Percentiles rank a stretch among this genome's conserved stretches.
These are phyloP conservation scores for Dynastes hyllus DNA, from an alignment of 2,888 invertebrate genomes.

Conservation along the genomic window DNA sequence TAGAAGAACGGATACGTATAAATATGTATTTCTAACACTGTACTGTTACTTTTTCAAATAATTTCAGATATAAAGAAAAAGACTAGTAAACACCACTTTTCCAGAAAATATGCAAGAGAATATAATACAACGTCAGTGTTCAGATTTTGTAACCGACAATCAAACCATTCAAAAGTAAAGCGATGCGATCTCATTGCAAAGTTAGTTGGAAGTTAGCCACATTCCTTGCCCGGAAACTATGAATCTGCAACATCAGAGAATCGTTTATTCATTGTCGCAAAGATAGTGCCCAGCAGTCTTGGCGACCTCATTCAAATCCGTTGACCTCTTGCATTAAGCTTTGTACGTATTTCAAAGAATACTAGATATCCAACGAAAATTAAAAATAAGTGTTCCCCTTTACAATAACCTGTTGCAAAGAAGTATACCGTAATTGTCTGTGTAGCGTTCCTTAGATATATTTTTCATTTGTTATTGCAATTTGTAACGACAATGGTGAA, in stretches of 20 bases:
- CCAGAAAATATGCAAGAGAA: not conserved
- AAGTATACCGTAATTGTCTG: no score
- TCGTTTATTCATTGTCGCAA: constrained; percentile 26
- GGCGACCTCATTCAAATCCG: constrained; percentile 8
- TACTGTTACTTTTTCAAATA: no score
- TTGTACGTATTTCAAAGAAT: not conserved
- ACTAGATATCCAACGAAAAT: not conserved
- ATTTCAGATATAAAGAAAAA: no score
- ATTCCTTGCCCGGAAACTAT: not conserved
- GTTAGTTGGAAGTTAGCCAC: constrained; percentile 15
- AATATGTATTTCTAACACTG: no score
- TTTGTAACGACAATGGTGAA: not conserved
- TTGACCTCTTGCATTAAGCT: constrained; percentile 22
- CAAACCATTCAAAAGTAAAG: constrained; percentile 15
- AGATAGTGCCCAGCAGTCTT: constrained; percentile 8
- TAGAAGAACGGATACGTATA: no score
- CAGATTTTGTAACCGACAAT: not conserved
- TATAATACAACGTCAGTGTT: not conserved
- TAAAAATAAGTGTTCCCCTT: not conserved
- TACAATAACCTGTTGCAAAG: no score
- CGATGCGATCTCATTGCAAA: constrained; percentile 7
- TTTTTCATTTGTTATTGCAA: not conserved
- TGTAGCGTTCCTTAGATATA: not conserved
- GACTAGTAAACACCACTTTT: not conserved
- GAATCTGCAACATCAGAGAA: constrained; percentile 27